A percentile compares a stretch with the other conserved stretches of the same genome.
These are phyloP conservation scores for Thelaira solivaga DNA, from an alignment of 2,888 invertebrate genomes.

Conservation along the genomic window DNA sequence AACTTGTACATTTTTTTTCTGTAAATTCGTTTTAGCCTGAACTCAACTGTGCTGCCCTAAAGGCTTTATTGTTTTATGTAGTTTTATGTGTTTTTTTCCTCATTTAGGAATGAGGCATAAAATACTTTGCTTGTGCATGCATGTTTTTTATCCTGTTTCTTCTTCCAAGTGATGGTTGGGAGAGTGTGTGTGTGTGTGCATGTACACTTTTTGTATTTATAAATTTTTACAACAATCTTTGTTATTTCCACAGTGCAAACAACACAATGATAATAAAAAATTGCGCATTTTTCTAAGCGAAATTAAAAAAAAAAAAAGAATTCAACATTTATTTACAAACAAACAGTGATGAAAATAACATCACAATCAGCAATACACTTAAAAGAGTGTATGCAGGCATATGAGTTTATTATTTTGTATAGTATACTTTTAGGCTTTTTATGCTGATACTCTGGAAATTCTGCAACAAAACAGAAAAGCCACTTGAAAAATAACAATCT, in stretches of 20 bases:
- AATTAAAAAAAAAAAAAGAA: not conserved
- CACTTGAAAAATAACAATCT: slow-evolving; percentile 46
- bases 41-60: slow-evolving; percentile 19
- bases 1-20: too few species aligned
- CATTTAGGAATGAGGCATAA: slow-evolving; percentile 18
- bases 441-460: not conserved
- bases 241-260: slow-evolving; percentile 24
- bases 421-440: slow-evolving; percentile 41
- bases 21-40: not conserved
- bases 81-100: not conserved
- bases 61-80: slow-evolving; percentile 5
- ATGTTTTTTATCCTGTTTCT: too few species aligned
- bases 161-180: not conserved
- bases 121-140: slow-evolving; percentile 6
- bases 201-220: slow-evolving; percentile 11
- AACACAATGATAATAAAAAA: slow-evolving; percentile 40
- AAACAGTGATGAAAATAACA: slow-evolving; percentile 51
- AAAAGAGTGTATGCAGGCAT: too few species aligned
- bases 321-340: slow-evolving; percentile 37
- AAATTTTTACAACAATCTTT: slow-evolving; percentile 37
- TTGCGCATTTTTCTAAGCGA: slow-evolving; percentile 40
- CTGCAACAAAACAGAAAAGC: slow-evolving; percentile 18
- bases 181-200: too few species aligned
- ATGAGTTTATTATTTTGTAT: not conserved
- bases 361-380: slow-evolving; percentile 35